Base-by-base conservation (phyloP, 2,888 invertebrate genomes). In the Hypomecis atomaria region DNA sequence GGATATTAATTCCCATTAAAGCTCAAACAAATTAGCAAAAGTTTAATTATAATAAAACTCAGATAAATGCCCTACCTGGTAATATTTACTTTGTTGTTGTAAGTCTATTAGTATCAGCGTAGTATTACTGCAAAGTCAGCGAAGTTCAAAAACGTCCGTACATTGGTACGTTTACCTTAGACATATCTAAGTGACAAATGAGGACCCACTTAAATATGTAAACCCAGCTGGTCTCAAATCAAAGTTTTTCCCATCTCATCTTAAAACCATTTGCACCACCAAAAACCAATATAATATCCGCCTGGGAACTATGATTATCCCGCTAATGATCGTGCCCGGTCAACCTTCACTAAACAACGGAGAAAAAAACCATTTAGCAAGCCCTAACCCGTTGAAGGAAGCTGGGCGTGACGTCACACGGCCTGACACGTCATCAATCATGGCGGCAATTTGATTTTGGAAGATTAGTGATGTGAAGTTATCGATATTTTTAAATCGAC, bases 381-480 rank as follows among this genome's bases (percentile, higher is more conserved):
- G 82, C 79, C 83, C 82, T 81, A 83, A 82, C 86, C 82, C 84
- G 83, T 87, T 89, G 85, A 85, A 86, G 82, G 80, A 76, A 81
- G 78, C 73, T 71, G 76, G 84, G 87, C 88, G 89, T 89, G 88
- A 88, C 83, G 75, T 76, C 81, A 71, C 78, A 74, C 73, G 73
- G 59, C 70, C 45, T 58, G 67, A 68, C 65, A 64, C 33, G 37
- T 63, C 84, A 90, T 92, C 92, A 84, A 91, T 92, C 92, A 90
- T 57, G 37, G 11, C 11, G 34, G 36, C 38, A 50, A 45, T 58
- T 49, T 52, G 60, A 43, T 57, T 65, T 65, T 57, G 60, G 38
- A 53, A 57, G 33, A 6, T 34, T 38, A 45, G 42, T 42, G 49
- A 23, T 13, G 23, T 9, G n/a, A 43, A 36, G 10, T 80, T 62